Evolutionary conservation across 92 coral and sea anemone genomes (phyloP).

Genomic region (Paramuricea clavata): DNA sequence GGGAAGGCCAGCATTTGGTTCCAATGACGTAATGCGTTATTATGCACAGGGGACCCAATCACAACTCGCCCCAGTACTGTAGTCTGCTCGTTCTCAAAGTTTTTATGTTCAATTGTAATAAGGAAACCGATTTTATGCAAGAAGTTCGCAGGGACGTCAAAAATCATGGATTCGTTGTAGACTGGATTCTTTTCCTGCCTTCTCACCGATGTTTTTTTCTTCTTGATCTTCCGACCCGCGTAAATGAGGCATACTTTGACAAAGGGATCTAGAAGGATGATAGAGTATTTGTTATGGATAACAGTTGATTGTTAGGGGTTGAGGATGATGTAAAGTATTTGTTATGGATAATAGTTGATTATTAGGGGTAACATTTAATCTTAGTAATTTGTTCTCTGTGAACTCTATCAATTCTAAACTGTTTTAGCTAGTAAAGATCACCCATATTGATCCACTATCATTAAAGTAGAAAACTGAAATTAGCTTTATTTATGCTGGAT

Average conservation of each 20-base stretch:
- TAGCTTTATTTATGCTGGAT: too few relatives aligned
- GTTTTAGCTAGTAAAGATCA: not conserved
- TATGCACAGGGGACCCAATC: conserved; percentile 90
- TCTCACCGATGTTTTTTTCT: conserved; percentile 89
- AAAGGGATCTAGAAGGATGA: conserved; percentile 77
- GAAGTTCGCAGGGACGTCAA: conserved; percentile 87
- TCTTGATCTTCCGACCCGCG: conserved; percentile 92
- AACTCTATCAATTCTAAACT: not conserved
- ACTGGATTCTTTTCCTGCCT: conserved; percentile 90
- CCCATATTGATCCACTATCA: too few relatives aligned
- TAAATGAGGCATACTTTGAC: conserved; percentile 92
- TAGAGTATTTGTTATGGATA: not conserved
- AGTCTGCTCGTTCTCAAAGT: conserved; percentile 78
- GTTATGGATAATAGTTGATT: too few relatives aligned
- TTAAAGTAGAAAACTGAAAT: too few relatives aligned
- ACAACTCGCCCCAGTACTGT: conserved; percentile 98
- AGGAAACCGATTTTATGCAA: conserved; percentile 86
- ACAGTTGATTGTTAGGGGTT: not conserved
- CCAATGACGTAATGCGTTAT: conserved; percentile 95
- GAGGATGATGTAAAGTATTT: too few relatives aligned
- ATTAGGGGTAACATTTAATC: too few relatives aligned
- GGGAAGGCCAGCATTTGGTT: conserved; percentile 95
- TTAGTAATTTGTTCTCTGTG: too few relatives aligned
- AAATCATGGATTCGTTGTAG: conserved; percentile 95
- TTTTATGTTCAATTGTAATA: conserved; percentile 92